A percentile compares a stretch with the other conserved stretches of the same genome.
phyloP scores from a whole-genome alignment of 30 jellyfish, hydroid and myxozoan genomes.

The Nemopilema nomurai region DNA sequence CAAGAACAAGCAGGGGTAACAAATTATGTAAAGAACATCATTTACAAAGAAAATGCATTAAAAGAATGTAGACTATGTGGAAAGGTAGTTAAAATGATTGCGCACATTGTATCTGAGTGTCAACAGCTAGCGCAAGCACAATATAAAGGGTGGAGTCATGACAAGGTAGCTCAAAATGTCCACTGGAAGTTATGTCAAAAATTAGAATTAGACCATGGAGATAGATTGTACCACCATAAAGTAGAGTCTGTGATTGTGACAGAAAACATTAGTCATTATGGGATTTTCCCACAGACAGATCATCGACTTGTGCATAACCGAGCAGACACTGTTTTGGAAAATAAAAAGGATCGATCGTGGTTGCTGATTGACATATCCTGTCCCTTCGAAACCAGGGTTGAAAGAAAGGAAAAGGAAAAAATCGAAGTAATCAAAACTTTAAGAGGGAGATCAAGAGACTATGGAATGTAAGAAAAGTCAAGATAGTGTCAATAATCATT shows the following conservation, averaged over 20 bases:
- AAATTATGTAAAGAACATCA: conserved; percentile 6
- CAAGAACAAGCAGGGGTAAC: conserved; percentile 25
- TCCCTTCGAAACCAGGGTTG: background rate
- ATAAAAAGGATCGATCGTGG: conserved; percentile 19
- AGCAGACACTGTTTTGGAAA: conserved; percentile 22
- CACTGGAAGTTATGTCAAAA: conserved; percentile 37
- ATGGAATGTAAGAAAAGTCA: too few relatives aligned
- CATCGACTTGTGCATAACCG: conserved; percentile 19
- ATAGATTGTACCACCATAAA: conserved; percentile 17
- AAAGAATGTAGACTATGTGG: conserved; percentile 31
- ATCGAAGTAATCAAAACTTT: conserved; percentile 5
- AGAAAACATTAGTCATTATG: conserved; percentile 18
- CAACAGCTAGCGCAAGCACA: conserved; percentile 10
- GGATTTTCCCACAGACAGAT: conserved; percentile 16
- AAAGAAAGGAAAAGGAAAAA: conserved; percentile 6
- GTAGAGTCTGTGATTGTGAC: conserved; percentile 21
- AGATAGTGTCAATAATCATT: too few relatives aligned
- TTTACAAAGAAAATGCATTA: conserved; percentile 13
- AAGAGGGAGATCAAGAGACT: conserved; percentile 38
- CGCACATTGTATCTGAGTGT: conserved; percentile 40
- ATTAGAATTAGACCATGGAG: conserved; percentile 29
- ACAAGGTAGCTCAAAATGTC: conserved; percentile 31
- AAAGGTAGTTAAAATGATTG: conserved; percentile 21
- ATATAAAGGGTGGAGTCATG: conserved; percentile 7
- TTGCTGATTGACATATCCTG: conserved; percentile 12